Evolutionary conservation across 2,888 invertebrate species (phyloP).

Genomic region (Ichneumon xanthorius): DNA sequence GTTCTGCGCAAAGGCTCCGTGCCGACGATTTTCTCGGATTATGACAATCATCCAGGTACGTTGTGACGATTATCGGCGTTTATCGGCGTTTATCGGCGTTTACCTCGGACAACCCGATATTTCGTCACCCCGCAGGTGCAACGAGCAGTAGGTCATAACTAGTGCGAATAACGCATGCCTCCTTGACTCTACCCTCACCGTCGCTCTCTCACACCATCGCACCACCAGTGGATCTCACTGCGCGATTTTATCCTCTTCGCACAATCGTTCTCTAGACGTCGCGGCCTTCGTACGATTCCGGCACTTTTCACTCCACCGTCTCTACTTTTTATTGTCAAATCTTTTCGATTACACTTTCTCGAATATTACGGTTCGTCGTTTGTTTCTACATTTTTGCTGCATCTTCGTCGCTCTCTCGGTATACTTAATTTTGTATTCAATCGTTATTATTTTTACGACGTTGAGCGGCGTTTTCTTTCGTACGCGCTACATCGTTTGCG

Average conservation of each 20-base stretch:
- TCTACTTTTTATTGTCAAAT: neutral
- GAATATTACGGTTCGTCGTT: neutral
- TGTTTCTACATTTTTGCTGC: neutral
- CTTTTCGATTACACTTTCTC: neutral
- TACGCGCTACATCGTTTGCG: neutral
- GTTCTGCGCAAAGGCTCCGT: conserved; percentile 90
- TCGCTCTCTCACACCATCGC: neutral
- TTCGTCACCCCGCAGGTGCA: conserved; percentile 60
- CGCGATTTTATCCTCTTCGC: conserved; percentile 2
- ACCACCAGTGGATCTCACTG: conserved; percentile 15
- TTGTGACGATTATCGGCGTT: neutral
- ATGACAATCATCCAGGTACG: conserved; percentile 81
- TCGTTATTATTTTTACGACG: neutral
- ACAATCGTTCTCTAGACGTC: neutral
- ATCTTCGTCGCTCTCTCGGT: neutral
- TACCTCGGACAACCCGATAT: conserved; percentile 1
- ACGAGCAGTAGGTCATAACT: conserved; percentile 54
- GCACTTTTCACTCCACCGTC: neutral
- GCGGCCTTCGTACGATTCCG: conserved; percentile 9
- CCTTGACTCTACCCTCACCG: neutral
- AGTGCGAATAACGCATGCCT: conserved; percentile 46
- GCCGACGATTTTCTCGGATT: conserved; percentile 89
- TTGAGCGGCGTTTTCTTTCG: neutral
- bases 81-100: neutral
- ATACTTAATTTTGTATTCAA: neutral